Conservation (phyloP, 2,797 vertebrate species). For the Gallinago nigripennis region DNA sequence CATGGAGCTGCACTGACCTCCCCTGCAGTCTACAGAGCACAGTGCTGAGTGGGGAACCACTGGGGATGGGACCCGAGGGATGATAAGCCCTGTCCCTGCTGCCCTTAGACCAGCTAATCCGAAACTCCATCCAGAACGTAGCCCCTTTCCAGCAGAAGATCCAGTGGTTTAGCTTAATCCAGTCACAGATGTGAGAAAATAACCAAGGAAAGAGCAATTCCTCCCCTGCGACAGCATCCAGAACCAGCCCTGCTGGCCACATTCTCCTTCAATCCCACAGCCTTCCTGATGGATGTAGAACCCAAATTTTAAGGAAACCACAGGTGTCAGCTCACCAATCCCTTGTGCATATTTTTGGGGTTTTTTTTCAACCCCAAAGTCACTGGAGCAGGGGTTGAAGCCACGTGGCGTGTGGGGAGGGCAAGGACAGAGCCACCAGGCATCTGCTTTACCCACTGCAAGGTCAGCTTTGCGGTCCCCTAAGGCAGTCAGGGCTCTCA, state of each 20-base stretch:
- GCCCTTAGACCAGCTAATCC: neutral
- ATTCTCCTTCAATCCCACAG: neutral
- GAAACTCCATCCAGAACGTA: accelerated
- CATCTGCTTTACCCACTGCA: neutral
- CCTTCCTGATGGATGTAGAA: neutral
- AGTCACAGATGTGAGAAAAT: neutral
- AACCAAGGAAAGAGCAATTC: neutral
- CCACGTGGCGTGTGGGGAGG: accelerated
- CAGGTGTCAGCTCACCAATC: neutral
- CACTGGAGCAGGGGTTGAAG: neutral
- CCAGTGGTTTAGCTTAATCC: neutral
- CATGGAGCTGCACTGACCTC: neutral
- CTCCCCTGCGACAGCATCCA: neutral
- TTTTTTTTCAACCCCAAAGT: neutral
- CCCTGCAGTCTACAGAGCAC: too few relatives aligned
- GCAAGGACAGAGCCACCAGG: neutral
- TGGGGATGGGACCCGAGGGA: neutral
- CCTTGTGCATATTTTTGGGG: neutral
- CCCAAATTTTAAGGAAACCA: neutral
- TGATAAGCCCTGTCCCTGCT: neutral
- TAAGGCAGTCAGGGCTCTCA: accelerated
- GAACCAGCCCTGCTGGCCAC: neutral
- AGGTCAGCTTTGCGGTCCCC: neutral
- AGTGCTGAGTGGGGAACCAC: neutral
- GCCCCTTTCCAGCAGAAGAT: neutral